These are phyloP conservation scores for Lytechinus variegatus DNA, from an alignment of 35 echinoderm and acorn worm species.

Conservation along the genomic window DNA sequence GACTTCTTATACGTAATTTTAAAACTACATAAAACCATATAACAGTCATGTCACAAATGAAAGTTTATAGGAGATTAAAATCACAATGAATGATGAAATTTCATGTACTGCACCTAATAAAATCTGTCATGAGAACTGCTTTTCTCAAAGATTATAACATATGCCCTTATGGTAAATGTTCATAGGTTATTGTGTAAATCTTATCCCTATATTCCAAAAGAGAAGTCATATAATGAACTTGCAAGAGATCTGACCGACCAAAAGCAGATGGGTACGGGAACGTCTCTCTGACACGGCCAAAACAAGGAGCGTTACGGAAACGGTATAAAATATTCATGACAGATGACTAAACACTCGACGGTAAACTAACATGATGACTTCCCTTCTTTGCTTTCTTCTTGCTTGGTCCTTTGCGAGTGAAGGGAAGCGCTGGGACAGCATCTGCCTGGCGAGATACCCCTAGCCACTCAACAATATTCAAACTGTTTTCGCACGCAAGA, in stretches of 20 bases:
- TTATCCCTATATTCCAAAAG: background rate
- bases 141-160: too few relatives aligned
- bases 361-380: conserved; percentile 35
- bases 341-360: conserved; percentile 42
- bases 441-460: background rate
- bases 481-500: conserved; percentile 33
- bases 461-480: conserved; percentile 39
- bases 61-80: too few relatives aligned
- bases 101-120: too few relatives aligned
- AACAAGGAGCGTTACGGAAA: conserved; percentile 15
- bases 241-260: background rate
- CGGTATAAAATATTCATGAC: conserved; percentile 26
- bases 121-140: too few relatives aligned
- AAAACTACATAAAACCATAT: background rate
- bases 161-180: too few relatives aligned
- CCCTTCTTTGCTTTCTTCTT: background rate
- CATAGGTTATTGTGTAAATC: too few relatives aligned
- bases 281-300: background rate
- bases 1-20: too few relatives aligned
- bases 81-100: too few relatives aligned
- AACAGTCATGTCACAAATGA: background rate
- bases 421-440: background rate
- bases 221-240: background rate
- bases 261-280: background rate
- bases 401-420: background rate